phyloP scores from a whole-genome alignment of 2,888 invertebrate species.

The Acleris cristana region DNA sequence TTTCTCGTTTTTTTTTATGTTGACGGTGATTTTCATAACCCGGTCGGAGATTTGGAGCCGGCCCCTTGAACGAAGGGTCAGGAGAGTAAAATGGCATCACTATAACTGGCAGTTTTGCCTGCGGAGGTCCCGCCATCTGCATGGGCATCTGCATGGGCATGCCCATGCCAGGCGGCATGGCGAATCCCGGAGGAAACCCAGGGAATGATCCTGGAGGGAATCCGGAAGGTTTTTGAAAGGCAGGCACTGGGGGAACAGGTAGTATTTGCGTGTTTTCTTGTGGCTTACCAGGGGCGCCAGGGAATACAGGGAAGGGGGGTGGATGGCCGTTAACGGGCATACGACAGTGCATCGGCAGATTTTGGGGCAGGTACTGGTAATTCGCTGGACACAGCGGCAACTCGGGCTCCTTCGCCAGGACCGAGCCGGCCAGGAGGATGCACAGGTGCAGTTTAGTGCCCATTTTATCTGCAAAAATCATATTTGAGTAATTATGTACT shows the following conservation, averaged over 20 bases:
- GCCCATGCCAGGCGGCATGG: neutral
- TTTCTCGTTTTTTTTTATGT: neutral
- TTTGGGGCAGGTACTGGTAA: conserved; percentile 68
- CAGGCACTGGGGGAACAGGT: conserved; percentile 47
- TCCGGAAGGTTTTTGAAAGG: conserved; percentile 36
- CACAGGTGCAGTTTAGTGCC: conserved; percentile 37
- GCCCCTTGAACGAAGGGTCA: conserved; percentile 56
- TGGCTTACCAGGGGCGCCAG: conserved; percentile 48
- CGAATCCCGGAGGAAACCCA: conserved; percentile 22
- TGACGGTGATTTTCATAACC: conserved; percentile 8
- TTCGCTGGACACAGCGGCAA: conserved; percentile 70
- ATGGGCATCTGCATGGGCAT: conserved; percentile 42
- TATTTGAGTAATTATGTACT: conserved; percentile 16
- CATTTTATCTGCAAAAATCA: conserved; percentile 56
- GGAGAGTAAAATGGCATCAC: conserved; percentile 79
- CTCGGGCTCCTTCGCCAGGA: conserved; percentile 53
- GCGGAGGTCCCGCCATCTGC: conserved; percentile 45
- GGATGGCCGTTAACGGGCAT: conserved; percentile 38
- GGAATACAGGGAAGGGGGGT: conserved; percentile 46
- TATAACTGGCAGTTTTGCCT: conserved; percentile 69
- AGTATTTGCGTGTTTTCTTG: conserved; percentile 47
- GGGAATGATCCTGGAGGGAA: conserved; percentile 40
- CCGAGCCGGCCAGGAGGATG: conserved; percentile 44
- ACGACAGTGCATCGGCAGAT: conserved; percentile 71
- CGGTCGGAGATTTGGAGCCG: conserved; percentile 8